A percentile compares a stretch with the other conserved stretches of the same genome.
These are phyloP conservation scores for Seriola rivoliana DNA, from an alignment of 2,113 vertebrate species.

Conservation along the genomic window DNA sequence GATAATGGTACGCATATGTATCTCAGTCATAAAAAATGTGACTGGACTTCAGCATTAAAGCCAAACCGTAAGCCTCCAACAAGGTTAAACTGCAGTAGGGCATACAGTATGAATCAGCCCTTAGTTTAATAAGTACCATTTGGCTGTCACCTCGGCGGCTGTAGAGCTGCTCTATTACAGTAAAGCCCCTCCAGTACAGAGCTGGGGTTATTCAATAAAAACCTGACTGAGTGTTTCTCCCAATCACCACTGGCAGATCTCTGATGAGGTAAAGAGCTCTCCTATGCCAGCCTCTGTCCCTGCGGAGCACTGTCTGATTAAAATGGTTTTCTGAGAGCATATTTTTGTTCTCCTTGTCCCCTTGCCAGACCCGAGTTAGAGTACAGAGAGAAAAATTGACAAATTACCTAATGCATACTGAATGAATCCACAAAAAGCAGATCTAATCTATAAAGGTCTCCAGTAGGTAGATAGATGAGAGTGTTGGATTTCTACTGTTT, in stretches of 20 bases:
- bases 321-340: constrained; percentile 78
- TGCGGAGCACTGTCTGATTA: constrained; percentile 75
- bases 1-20: constrained; percentile 61
- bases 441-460: constrained; percentile 60
- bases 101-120: constrained; percentile 74
- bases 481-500: constrained; percentile 13
- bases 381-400: constrained; percentile 68
- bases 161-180: constrained; percentile 74
- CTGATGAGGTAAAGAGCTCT: constrained; percentile 83
- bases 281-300: constrained; percentile 75
- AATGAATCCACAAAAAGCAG: constrained; percentile 63
- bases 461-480: constrained; percentile 45
- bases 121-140: constrained; percentile 81
- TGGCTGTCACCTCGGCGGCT: constrained; percentile 76
- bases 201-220: constrained; percentile 82
- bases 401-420: constrained; percentile 71
- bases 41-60: constrained; percentile 55
- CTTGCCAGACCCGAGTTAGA: constrained; percentile 63
- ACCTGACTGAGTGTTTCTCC: constrained; percentile 81
- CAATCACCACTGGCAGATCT: constrained; percentile 81
- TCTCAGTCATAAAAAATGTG: constrained; percentile 46
- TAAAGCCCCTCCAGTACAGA: constrained; percentile 74
- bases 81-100: constrained; percentile 71
- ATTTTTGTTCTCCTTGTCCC: constrained; percentile 73
- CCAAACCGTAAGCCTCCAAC: constrained; percentile 60